Conservation (phyloP, 2,113 vertebrate species). For the Mungos mungo region DNA sequence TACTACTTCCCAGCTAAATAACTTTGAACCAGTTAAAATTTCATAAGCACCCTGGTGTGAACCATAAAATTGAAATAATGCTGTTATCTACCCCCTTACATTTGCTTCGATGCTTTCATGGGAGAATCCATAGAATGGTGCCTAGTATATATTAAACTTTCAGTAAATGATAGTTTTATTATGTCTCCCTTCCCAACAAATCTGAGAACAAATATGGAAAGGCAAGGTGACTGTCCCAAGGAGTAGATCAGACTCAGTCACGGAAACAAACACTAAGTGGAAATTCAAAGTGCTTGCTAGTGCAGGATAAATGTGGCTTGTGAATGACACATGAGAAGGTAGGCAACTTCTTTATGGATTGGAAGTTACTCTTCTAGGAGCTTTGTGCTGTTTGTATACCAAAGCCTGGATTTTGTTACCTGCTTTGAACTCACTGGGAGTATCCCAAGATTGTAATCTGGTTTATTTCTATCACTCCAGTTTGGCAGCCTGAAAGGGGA, state of each 20-base stretch:
- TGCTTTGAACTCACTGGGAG: neutral
- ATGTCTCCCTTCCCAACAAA: neutral
- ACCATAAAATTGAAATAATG: neutral
- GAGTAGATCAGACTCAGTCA: neutral
- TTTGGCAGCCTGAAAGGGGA: neutral
- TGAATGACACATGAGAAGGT: neutral
- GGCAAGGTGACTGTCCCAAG: neutral
- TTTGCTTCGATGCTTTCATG: neutral
- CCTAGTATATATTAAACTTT: neutral
- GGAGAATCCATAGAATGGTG: neutral
- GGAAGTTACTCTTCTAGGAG: neutral
- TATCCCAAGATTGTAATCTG: neutral
- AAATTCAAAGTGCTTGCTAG: neutral
- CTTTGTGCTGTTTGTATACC: neutral
- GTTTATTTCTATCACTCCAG: neutral
- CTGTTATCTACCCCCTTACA: neutral
- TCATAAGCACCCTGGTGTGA: neutral
- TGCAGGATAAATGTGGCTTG: neutral
- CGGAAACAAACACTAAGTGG: neutral
- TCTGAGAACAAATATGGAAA: neutral
- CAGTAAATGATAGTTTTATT: neutral
- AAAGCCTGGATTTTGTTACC: constrained; percentile 5
- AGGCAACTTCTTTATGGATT: neutral
- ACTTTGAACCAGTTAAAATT: neutral
- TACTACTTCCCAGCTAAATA: neutral